Evolutionary conservation across 2,113 vertebrate genomes (phyloP), one percentile per base, ranked within the genome.

Genomic region (Gambusia affinis): DNA sequence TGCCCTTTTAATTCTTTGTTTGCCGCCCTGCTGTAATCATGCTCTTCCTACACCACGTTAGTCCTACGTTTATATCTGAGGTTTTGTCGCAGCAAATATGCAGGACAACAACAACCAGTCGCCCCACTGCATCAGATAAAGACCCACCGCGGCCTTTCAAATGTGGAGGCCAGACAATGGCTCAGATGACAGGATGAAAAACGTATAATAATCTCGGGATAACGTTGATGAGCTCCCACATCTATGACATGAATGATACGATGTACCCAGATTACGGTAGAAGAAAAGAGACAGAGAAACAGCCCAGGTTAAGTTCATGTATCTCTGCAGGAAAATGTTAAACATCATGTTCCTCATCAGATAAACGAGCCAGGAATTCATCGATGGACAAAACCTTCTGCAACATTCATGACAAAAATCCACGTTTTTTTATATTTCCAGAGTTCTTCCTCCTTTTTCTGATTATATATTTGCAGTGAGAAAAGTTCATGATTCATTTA

Each of bases 31-130:
- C 19, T 69, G 70, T 83, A 76, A 87, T 84, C 72, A 83, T 29
- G 27, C 6, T 71, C 63, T 76, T 70, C 73, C 81, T 72, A 74
- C 85, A 72, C 75, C 30, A 80, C 64, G 71, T 81, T 67, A 82
- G 77, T 87, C 91, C 84, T 68, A 61, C 78, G 80, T 69, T 69
- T n/a, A 74, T 72, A 72, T 57, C 60, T 2, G 4, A 64, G 6
- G 54, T 61, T 72, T 75, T 63, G 44, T 5, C 33, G 63, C 72
- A 71, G 63, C 24, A 8, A n/a, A n/a, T 67, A 35, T 57, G 60
- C 17, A 30, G 22, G 57, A 73, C 27, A 54, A 70, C 54, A 79
- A 78, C 73, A 76, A 54, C 60, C 68, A 0, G 29, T 24, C 60
- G 33, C 19, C 71, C 62, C 71, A 71, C 76, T n/a, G 15, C 44